A percentile compares a stretch with the other conserved stretches of the same genome.
Conservation (phyloP, 2,113 vertebrate genomes). For the Erpornis zantholeuca region DNA sequence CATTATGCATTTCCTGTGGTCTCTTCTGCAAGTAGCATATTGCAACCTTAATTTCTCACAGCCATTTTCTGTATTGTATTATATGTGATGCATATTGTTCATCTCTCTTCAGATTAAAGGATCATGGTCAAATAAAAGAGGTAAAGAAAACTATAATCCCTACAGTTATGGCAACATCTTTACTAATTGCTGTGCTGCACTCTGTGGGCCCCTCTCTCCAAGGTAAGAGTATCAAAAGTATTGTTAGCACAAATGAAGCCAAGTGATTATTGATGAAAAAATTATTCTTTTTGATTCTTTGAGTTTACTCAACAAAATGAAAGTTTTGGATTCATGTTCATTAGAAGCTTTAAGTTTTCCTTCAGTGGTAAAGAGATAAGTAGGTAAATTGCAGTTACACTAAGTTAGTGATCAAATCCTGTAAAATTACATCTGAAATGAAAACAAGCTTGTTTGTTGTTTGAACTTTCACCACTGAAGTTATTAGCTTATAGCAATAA, state of each 20-base stretch:
- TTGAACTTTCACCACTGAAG: neutral
- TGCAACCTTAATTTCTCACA: neutral
- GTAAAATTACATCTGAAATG: neutral
- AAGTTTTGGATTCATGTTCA: neutral
- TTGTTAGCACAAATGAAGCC: neutral
- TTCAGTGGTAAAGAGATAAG: neutral
- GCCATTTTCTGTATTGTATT: neutral
- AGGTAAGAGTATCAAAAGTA: conserved; percentile 76
- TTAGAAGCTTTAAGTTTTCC: neutral
- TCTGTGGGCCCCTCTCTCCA: conserved; percentile 94
- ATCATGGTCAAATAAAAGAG: conserved; percentile 97
- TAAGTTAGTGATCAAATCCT: neutral
- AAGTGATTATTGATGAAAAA: neutral
- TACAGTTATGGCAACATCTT: conserved; percentile 97
- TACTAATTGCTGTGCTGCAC: conserved; percentile 93
- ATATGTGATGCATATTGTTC: neutral
- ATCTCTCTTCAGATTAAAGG: conserved; percentile 91
- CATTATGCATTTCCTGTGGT: neutral
- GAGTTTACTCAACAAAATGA: neutral
- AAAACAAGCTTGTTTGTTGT: neutral
- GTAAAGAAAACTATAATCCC: conserved; percentile 97
- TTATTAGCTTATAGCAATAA: neutral
- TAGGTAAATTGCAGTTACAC: neutral
- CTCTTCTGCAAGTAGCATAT: neutral
- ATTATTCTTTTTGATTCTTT: neutral